Evolutionary conservation across 1,140 invertebrate genomes (phyloP).

Genomic region (Drosophila burlai): DNA sequence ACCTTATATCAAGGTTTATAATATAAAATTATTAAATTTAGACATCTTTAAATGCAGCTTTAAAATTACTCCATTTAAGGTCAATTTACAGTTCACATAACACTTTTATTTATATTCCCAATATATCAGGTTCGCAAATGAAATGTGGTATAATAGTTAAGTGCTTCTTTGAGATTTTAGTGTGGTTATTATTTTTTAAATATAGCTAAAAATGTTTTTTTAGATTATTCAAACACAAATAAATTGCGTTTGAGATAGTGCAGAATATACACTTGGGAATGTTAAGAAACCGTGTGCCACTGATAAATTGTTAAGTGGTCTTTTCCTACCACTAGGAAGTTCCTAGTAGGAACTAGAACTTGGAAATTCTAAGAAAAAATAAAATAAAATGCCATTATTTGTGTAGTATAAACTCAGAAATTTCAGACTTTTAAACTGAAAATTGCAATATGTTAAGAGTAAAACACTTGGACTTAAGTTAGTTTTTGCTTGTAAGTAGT

Average conservation of each 20-base stretch:
- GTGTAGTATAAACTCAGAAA: background rate
- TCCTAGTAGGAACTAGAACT: no score
- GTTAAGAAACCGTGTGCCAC: background rate
- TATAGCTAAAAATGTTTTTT: background rate
- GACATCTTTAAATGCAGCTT: background rate
- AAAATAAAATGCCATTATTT: background rate
- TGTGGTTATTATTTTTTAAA: no score
- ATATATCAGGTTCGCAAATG: no score
- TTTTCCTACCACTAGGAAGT: no score
- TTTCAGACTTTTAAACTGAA: no score
- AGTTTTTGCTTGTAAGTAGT: constrained; percentile 3
- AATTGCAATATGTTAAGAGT: background rate
- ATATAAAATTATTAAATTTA: background rate
- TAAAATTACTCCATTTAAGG: background rate
- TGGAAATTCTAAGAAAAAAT: background rate
- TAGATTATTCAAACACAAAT: no score
- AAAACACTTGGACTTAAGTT: background rate
- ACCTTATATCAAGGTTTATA: constrained; percentile 12
- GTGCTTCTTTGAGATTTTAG: no score
- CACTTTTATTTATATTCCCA: background rate
- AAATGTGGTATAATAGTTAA: no score
- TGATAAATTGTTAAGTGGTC: background rate
- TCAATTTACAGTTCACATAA: background rate
- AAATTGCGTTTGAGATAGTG: background rate
- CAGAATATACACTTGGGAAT: background rate